phyloP scores from a whole-genome alignment of 2,888 invertebrate genomes.

The Pseudolycoriella hygida region DNA sequence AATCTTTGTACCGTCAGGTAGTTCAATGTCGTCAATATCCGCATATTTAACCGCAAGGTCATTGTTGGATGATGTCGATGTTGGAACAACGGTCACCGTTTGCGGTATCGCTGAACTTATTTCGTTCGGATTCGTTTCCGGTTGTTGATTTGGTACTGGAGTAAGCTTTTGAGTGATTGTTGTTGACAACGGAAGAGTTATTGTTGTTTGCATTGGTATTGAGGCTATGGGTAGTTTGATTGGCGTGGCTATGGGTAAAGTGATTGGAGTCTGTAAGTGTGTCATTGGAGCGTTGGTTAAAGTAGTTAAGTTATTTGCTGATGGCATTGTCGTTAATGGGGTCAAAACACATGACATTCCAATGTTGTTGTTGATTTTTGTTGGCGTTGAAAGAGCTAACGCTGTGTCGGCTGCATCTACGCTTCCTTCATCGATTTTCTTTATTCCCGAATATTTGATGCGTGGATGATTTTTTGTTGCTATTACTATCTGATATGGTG shows the following conservation, averaged over 20 bases:
- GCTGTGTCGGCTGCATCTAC: not conserved
- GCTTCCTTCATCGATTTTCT: slow-evolving; percentile 9
- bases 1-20: slow-evolving; percentile 30
- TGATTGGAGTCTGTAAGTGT: not conserved
- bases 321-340: not conserved
- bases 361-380: not conserved
- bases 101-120: slow-evolving; percentile 7
- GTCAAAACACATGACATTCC: not conserved
- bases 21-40: slow-evolving; percentile 29
- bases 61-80: slow-evolving; percentile 17
- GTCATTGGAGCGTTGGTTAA: not conserved
- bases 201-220: not conserved
- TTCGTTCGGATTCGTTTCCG: slow-evolving; percentile 6
- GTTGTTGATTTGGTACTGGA: slow-evolving; percentile 1
- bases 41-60: slow-evolving; percentile 27
- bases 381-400: not conserved
- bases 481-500: slow-evolving; percentile 4
- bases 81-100: too few species aligned
- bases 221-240: not conserved
- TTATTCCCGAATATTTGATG: slow-evolving; percentile 18
- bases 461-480: slow-evolving; percentile 19
- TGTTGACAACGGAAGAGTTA: slow-evolving; percentile 1
- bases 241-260: not conserved
- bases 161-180: not conserved
- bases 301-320: not conserved